Conservation (phyloP, 1,140 invertebrate species). For the Drosophila lowei region DNA sequence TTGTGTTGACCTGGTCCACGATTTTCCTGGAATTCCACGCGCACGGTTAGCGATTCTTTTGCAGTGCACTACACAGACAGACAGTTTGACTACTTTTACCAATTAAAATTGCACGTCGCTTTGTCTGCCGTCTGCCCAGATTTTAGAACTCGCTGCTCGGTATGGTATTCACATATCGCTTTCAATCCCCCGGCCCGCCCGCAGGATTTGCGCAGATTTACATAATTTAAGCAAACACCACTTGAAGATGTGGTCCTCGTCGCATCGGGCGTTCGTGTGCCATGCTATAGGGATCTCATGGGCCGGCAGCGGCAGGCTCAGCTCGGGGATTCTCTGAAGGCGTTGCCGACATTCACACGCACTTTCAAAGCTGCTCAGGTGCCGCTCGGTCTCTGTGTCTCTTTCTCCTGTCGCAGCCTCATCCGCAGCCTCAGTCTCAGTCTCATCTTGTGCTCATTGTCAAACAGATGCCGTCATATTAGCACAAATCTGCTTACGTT, state of each 20-base stretch:
- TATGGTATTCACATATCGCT: conserved; percentile 27
- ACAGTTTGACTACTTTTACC: conserved; percentile 61
- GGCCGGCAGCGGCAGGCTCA: conserved; percentile 14
- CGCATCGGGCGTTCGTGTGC: conserved; percentile 41
- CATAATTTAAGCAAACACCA: conserved; percentile 77
- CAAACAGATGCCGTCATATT: conserved; percentile 76
- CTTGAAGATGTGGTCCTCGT: conserved; percentile 39
- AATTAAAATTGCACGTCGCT: conserved; percentile 67
- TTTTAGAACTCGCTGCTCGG: conserved; percentile 29
- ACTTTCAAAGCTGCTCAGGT: conserved; percentile 21
- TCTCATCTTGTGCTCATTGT: conserved; percentile 44
- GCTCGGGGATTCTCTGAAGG: conserved; percentile 46
- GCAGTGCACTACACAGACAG: conserved; percentile 62
- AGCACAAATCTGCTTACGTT: conserved; percentile 79
- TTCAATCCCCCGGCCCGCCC: conserved; percentile 50
- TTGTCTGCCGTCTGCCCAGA: conserved; percentile 37
- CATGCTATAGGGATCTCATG: conserved; percentile 33
- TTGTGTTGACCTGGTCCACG: neutral
- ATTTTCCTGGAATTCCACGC: conserved; percentile 43
- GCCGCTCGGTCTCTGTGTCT: conserved; percentile 11
- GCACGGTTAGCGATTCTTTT: conserved; percentile 16
- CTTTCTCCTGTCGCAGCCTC: neutral
- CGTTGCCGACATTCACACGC: conserved; percentile 70
- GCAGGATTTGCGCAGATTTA: conserved; percentile 72
- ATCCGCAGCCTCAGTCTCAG: conserved; percentile 1